phyloP scores from a whole-genome alignment of 2,113 vertebrate species.

The Myanophis thanlyinensis region DNA sequence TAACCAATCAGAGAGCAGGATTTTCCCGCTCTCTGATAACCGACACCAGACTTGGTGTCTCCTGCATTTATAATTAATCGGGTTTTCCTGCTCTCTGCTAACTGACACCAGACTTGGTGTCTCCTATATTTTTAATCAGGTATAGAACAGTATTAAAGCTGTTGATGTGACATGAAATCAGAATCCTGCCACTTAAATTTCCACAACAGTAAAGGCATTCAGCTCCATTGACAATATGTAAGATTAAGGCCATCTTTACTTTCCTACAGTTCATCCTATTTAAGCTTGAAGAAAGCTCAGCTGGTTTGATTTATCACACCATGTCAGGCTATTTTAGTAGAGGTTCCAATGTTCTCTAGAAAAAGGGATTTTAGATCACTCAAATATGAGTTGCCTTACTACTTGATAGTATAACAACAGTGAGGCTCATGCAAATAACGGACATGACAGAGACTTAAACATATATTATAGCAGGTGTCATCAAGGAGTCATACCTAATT shows the following conservation, averaged over 20 bases:
- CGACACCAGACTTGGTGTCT: no score
- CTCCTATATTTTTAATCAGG: no score
- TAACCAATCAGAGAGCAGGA: no score
- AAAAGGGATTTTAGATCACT: not conserved
- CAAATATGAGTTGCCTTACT: not conserved
- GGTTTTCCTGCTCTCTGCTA: no score
- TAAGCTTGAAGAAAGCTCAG: not conserved
- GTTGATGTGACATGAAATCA: conserved; percentile 15
- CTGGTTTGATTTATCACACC: not conserved
- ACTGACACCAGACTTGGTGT: no score
- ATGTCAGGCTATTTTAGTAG: not conserved
- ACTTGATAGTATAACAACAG: not conserved
- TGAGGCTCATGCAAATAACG: not conserved
- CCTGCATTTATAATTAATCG: no score
- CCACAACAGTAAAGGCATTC: not conserved
- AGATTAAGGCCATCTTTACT: conserved; percentile 2
- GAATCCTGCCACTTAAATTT: not conserved
- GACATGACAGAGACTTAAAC: not conserved
- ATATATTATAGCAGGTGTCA: not conserved
- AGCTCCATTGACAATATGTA: conserved; percentile 11
- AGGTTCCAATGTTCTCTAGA: not conserved
- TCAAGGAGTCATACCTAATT: not conserved
- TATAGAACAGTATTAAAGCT: not conserved
- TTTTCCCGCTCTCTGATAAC: no score
- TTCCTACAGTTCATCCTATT: conserved; percentile 21